Evolutionary conservation across 2,888 invertebrate species (phyloP), one percentile per base, ranked within the genome.

Genomic region (Drosophila heteroneura): DNA sequence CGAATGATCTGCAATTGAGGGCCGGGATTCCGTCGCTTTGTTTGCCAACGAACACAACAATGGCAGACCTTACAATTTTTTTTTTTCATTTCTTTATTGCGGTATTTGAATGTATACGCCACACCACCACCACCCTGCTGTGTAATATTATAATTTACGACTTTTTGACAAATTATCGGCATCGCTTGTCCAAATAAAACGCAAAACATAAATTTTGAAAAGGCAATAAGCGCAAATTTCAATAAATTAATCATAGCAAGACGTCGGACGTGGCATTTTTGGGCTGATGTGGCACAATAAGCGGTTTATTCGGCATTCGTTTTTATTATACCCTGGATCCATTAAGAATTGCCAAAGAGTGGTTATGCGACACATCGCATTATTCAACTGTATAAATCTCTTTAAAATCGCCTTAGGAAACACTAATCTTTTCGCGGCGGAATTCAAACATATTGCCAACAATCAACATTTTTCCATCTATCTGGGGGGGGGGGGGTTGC

Each of bases 111-210:
- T 56, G 19, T 28, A n/a, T n/a, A 30, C n/a, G 39, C 30, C 30
- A n/a, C 7, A 9, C 47, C 22, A 37, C 26, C 26, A 26, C 28
- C 22, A 22, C 19, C 41, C 14, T 12, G 65, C 72, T 53, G 44
- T 70, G 60, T 70, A 75, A 76, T 80, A 89, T 82, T 78, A 85
- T 86, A 88, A 90, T 85, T 90, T 90, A 88, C 82, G 86, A 84
- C 89, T 88, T 90, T 81, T 85, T 90, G 90, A 91, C 87, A 90
- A 91, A 91, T 91, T 83, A 91, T 85, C 85, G 90, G 89, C 78
- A 74, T 49, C 65, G 85, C 85, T 85, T 81, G 79, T 79, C 76
- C 85, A 79, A 87, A 83, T 77, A 85, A 85, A 80, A 74, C 64
- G 74, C 78, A 88, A 82, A 78, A 73, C 71, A 89, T 85, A 89